Conservation (phyloP, 1,140 invertebrate genomes). For the Varroa destructor region DNA sequence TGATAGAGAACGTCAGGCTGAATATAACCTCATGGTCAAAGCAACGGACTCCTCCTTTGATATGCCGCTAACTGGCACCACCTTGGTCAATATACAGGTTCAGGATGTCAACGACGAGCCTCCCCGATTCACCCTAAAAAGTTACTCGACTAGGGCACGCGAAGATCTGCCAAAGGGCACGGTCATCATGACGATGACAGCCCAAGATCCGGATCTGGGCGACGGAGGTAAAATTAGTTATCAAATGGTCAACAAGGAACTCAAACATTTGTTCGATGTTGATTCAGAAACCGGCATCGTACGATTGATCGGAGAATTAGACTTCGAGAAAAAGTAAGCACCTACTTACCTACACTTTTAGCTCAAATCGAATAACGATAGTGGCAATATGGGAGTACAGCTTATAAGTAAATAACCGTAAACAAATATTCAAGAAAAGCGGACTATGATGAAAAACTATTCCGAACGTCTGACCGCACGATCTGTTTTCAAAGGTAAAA, state of each 20-base stretch:
- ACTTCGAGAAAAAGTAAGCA: constrained; percentile 20
- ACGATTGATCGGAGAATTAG: constrained; percentile 28
- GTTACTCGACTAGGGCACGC: constrained; percentile 62
- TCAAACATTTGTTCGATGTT: constrained; percentile 30
- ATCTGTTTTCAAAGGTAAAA: too few relatives aligned
- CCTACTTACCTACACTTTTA: not conserved
- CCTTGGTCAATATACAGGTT: constrained; percentile 58
- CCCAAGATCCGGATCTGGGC: constrained; percentile 71
- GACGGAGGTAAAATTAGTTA: constrained; percentile 58
- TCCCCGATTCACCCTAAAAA: constrained; percentile 52
- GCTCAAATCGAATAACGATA: not conserved
- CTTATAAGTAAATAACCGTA: too few relatives aligned
- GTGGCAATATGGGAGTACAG: too few relatives aligned
- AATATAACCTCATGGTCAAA: constrained; percentile 66
- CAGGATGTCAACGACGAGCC: constrained; percentile 84
- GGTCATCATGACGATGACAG: constrained; percentile 66
- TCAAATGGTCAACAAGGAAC: constrained; percentile 51
- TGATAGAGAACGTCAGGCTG: constrained; percentile 65
- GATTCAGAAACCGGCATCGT: constrained; percentile 33
- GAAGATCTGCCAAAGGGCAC: constrained; percentile 80
- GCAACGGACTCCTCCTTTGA: constrained; percentile 55
- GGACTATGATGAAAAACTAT: too few relatives aligned
- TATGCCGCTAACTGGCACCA: constrained; percentile 54
- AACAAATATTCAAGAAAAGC: too few relatives aligned
- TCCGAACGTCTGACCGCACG: too few relatives aligned